Conservation (phyloP, 2,797 vertebrate species). For the Gastrophryne carolinensis region DNA sequence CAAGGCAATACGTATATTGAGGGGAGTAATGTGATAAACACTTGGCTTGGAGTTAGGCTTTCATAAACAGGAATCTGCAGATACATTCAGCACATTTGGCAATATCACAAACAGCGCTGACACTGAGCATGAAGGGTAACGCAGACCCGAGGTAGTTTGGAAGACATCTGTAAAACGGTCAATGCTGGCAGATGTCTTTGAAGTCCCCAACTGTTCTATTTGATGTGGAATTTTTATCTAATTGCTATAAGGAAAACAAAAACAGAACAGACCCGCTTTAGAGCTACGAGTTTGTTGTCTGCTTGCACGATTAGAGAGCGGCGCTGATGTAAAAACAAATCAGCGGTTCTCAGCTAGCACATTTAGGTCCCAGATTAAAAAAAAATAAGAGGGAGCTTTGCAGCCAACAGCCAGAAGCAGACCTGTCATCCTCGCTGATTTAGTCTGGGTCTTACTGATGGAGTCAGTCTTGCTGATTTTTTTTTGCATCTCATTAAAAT, state of each 20-base stretch:
- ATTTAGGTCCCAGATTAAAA: slow-evolving; percentile 45
- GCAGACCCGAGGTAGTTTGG: not conserved
- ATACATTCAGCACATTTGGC: not conserved
- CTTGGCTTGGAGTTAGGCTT: too few relatives aligned
- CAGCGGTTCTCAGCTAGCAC: slow-evolving; percentile 28
- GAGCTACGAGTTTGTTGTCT: slow-evolving; percentile 7
- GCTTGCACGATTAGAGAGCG: slow-evolving; percentile 32
- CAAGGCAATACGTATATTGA: too few relatives aligned
- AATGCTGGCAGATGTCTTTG: not conserved
- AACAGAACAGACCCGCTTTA: slow-evolving; percentile 12
- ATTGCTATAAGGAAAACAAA: slow-evolving; percentile 11
- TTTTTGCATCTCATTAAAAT: slow-evolving; percentile 30
- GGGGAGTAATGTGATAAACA: too few relatives aligned
- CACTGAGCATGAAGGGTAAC: not conserved
- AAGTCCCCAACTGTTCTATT: not conserved
- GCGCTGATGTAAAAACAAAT: slow-evolving; percentile 43
- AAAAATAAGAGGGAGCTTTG: slow-evolving; percentile 26
- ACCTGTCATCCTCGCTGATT: slow-evolving; percentile 37
- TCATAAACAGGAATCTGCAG: too few relatives aligned
- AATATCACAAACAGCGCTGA: not conserved
- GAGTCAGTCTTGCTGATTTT: slow-evolving; percentile 31
- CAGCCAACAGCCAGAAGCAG: slow-evolving; percentile 25
- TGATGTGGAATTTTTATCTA: not conserved
- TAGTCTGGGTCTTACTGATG: slow-evolving; percentile 5
- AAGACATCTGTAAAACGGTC: not conserved